Conservation (phyloP, 1,140 invertebrate genomes). For the Lanistes nyassanus region DNA sequence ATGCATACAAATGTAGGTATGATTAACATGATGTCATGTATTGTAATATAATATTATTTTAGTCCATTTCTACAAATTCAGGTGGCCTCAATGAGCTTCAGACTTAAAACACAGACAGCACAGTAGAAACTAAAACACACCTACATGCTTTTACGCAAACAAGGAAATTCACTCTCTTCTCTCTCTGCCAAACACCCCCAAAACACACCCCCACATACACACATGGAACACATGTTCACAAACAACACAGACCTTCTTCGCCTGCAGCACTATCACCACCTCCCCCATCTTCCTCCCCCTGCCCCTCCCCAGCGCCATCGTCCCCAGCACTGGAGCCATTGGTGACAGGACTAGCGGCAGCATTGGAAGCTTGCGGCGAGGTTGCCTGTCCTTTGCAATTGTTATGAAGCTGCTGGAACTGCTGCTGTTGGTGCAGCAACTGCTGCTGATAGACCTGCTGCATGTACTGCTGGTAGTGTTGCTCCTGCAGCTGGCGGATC, state of each 20-base stretch:
- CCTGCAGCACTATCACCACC: background rate
- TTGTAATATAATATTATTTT: no score
- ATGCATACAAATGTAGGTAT: no score
- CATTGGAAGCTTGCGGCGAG: background rate
- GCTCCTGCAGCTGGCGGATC: slow-evolving; percentile 92
- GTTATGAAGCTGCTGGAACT: slow-evolving; percentile 25
- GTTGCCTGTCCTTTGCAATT: background rate
- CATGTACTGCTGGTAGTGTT: slow-evolving; percentile 98
- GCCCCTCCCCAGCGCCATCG: background rate
- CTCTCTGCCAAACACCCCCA: no score
- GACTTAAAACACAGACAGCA: no score
- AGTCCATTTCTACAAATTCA: no score
- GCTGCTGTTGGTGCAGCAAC: slow-evolving; percentile 64
- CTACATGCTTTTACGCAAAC: no score
- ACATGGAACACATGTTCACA: background rate
- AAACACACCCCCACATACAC: background rate
- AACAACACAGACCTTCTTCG: slow-evolving; percentile 8
- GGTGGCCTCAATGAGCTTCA: no score
- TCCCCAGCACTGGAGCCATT: slow-evolving; percentile 4
- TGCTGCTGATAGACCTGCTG: slow-evolving; percentile 79
- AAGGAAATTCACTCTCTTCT: no score
- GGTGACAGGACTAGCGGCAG: background rate
- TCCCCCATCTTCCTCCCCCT: background rate
- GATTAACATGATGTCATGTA: no score
- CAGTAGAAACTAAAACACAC: no score